Percentiles rank a stretch among this genome's conserved stretches.
Conservation (phyloP, 2,797 vertebrate species). For the Ispidina lecontei region DNA sequence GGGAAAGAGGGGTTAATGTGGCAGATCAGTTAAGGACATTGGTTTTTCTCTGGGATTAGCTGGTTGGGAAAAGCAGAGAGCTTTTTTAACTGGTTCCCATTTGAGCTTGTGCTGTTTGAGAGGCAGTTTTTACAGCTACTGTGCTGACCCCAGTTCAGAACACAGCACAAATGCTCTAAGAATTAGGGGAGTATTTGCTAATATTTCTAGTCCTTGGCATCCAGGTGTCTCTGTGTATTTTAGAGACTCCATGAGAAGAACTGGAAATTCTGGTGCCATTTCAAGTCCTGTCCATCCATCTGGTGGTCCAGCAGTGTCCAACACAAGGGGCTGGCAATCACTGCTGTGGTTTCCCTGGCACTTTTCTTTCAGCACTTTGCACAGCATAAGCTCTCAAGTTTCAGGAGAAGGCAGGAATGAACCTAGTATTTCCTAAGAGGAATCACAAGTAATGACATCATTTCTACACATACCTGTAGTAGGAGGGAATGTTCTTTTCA, state of each 20-base stretch:
- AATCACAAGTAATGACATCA: not conserved
- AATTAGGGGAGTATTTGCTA: not conserved
- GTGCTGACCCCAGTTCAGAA: not conserved
- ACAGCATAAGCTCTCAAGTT: not conserved
- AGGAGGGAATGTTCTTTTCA: not conserved
- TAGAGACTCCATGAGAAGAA: not conserved
- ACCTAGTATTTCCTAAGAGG: not conserved
- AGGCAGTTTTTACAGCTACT: not conserved
- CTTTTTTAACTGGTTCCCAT: not conserved
- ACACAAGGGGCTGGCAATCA: not conserved
- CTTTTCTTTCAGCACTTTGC: not conserved
- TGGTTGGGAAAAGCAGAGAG: not conserved
- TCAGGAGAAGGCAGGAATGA: not conserved
- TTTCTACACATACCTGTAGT: not conserved
- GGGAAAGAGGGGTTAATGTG: not conserved
- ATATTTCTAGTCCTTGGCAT: not conserved
- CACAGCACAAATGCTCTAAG: rapidly evolving
- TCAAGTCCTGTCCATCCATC: not conserved
- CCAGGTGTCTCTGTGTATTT: not conserved
- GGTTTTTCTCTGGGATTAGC: not conserved
- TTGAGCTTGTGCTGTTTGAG: not conserved
- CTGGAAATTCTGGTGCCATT: no score
- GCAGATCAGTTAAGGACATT: not conserved
- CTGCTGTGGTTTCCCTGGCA: not conserved
- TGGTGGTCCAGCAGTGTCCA: not conserved